Percentiles rank a stretch among this genome's conserved stretches.
These are phyloP conservation scores for Acanthornis magna DNA, from an alignment of 2,797 vertebrate species.

Conservation along the genomic window DNA sequence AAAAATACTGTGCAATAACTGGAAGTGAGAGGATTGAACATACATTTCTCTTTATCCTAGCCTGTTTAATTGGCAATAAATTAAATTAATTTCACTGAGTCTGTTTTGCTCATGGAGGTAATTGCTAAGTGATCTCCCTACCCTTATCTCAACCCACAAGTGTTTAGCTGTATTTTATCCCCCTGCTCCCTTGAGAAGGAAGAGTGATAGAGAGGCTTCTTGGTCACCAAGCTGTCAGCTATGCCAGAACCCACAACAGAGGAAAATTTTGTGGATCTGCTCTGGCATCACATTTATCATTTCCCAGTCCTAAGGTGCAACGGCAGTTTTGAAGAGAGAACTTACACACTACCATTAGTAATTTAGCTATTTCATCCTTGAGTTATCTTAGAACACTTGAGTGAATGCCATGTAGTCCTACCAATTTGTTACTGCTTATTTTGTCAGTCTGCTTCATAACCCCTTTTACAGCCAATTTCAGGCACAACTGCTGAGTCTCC, in stretches of 20 bases:
- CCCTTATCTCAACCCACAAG: not conserved
- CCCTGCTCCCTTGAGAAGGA: not conserved
- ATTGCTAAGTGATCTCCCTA: not conserved
- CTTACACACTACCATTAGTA: not conserved
- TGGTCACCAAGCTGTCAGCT: not conserved
- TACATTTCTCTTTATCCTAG: not conserved
- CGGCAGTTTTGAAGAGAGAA: not conserved
- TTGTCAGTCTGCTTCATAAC: not conserved
- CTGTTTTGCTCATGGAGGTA: not conserved
- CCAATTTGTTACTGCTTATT: not conserved
- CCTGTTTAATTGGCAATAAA: not conserved
- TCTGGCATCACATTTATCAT: not conserved
- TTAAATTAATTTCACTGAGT: not conserved
- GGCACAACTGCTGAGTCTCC: not conserved
- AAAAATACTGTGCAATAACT: not conserved
- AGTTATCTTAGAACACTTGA: constrained; percentile 14
- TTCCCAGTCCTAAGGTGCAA: not conserved
- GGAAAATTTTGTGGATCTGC: not conserved
- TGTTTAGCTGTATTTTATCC: not conserved
- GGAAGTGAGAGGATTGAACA: not conserved
- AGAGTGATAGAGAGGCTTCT: not conserved
- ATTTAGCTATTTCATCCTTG: constrained; percentile 8
- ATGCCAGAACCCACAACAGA: not conserved
- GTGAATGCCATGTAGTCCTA: not conserved
- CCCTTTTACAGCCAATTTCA: not conserved